These are phyloP conservation scores for Hetaerina americana DNA, from an alignment of 1,140 invertebrate species.

Conservation along the genomic window DNA sequence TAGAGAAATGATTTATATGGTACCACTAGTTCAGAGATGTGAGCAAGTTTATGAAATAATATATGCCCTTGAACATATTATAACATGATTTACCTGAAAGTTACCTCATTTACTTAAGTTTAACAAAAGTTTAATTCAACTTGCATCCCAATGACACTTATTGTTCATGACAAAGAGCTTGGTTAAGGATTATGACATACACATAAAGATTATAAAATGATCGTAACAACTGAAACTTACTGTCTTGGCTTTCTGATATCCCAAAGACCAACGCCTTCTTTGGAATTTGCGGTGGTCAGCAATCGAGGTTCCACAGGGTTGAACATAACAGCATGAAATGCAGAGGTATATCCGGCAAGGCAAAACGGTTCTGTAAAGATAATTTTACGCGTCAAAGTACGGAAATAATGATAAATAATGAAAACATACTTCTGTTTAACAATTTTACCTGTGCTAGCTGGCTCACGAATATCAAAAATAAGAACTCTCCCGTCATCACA, in stretches of 20 bases:
- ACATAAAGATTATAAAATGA: not conserved
- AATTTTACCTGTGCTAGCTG: conserved; percentile 37
- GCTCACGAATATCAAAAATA: conserved; percentile 68
- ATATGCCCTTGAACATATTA: no score
- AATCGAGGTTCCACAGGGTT: conserved; percentile 71
- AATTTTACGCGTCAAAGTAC: conserved; percentile 21
- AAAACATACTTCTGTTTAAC: not conserved
- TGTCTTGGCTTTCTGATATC: conserved; percentile 70
- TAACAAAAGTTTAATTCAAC: not conserved
- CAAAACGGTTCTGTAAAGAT: conserved; percentile 41
- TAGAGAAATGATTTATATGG: no score
- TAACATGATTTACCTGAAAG: no score
- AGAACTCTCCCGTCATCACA: conserved; percentile 80
- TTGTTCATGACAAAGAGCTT: no score
- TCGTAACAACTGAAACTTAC: conserved; percentile 43
- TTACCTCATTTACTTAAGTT: not conserved
- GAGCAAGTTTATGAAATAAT: no score
- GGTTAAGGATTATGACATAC: no score
- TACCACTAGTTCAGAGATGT: no score
- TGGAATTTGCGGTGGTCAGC: conserved; percentile 76
- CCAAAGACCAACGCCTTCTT: conserved; percentile 79
- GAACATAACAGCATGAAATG: conserved; percentile 84
- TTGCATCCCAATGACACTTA: no score
- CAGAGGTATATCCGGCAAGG: conserved; percentile 48
- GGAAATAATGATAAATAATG: conserved; percentile 9